Evolutionary conservation across 2,113 vertebrate genomes (phyloP), one percentile per base, ranked within the genome.

Genomic region (Trochalopteron elliotii): DNA sequence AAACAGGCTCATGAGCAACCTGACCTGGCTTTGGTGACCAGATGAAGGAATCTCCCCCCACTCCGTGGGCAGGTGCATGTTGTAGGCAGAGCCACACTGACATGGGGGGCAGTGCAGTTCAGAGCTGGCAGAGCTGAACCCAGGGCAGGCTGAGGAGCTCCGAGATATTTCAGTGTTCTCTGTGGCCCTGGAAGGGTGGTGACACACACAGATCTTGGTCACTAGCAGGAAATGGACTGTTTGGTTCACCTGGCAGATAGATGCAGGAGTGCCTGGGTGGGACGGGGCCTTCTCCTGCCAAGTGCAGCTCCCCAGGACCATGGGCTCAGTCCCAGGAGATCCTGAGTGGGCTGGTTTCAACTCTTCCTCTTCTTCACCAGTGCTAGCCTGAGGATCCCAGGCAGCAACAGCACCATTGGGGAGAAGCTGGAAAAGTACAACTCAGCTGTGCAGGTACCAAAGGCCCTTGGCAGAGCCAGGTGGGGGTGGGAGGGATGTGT

Each of bases 401-500:
- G 98, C 14, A 98, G 95, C 87, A 97, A 97, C 12, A 52, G 18
- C 71, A 98, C 93, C 77, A 98, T 99, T 40, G 98, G 98, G 79
- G 99, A 99, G 97, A 99, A 98, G 96, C 98, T 99, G 98, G 98
- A 99, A 76, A 96, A 97, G 87, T 98, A 99, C 94, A 98, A 97
- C 77, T 98, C 98, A 0, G 99, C 99, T 4, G 97, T 99, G 40
- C 99, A 99, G 98, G 99, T 99, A 91, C 56, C 8, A 2, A 68
- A 68, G 31, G 1, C 11, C 11, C 31, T 50, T 22, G 16, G 35
- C 37, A 64, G 5, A 20, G 28, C 45, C 2, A 6, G 40, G 20
- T 15, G 10, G 35, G n/a, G 1, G 0, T 28, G 57, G 37, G 49
- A 27, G 37, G 33, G 37, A 7, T 31, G 18, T 21, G 47, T 21